Evolutionary conservation across 2,797 vertebrate species (phyloP).

Genomic region (Sebastes diaconus): DNA sequence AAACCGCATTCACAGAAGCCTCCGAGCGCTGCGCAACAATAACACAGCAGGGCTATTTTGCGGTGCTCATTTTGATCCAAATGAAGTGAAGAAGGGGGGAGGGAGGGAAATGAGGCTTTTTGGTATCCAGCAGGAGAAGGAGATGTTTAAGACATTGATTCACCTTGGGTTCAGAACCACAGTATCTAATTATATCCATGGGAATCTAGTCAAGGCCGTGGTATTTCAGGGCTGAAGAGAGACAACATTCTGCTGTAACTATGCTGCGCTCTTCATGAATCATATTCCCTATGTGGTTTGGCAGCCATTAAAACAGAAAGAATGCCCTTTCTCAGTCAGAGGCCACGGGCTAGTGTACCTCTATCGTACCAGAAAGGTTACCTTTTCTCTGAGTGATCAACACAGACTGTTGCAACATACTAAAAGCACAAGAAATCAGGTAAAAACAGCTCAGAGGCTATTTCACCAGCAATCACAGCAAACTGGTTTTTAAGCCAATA

Average conservation of each 20-base stretch:
- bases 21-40: conserved; percentile 61
- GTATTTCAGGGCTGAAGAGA: conserved; percentile 71
- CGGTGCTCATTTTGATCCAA: conserved; percentile 66
- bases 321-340: conserved; percentile 76
- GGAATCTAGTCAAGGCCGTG: conserved; percentile 78
- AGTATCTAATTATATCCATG: conserved; percentile 80
- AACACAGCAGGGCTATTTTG: conserved; percentile 63
- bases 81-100: conserved; percentile 41
- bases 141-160: conserved; percentile 80
- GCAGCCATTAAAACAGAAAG: conserved; percentile 79
- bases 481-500: conserved; percentile 21
- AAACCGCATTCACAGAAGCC: conserved; percentile 42
- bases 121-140: conserved; percentile 66
- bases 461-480: conserved; percentile 36
- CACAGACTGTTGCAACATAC: conserved; percentile 25
- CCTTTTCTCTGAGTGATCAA: conserved; percentile 50
- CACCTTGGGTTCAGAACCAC: conserved; percentile 77
- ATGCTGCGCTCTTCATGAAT: conserved; percentile 78
- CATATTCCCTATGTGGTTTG: conserved; percentile 77
- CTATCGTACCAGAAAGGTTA: conserved; percentile 71
- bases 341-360: conserved; percentile 67
- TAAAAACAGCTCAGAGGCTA: conserved; percentile 22
- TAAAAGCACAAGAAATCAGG: conserved; percentile 37
- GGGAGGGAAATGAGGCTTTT: conserved; percentile 29
- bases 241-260: conserved; percentile 77